These are phyloP conservation scores for Drosophila punjabiensis DNA, from an alignment of 1,140 invertebrate genomes.

Conservation along the genomic window DNA sequence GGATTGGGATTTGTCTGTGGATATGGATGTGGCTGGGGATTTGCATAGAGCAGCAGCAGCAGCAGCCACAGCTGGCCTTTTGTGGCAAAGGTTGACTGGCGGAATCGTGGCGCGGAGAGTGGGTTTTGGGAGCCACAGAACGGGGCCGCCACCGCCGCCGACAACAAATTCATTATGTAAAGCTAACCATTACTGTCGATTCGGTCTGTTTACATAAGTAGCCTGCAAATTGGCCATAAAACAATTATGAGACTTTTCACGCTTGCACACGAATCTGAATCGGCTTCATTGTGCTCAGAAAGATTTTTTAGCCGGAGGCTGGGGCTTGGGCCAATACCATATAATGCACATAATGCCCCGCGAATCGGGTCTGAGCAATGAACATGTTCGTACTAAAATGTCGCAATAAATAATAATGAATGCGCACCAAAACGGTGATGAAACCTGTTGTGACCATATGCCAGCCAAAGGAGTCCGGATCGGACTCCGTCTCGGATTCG, in stretches of 20 bases:
- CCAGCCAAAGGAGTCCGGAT: slow-evolving; percentile 43
- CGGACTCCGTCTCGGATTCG: slow-evolving; percentile 9
- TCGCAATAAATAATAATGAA: slow-evolving; percentile 82
- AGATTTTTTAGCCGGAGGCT: slow-evolving; percentile 13
- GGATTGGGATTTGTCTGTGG: slow-evolving; percentile 38
- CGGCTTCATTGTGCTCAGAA: slow-evolving; percentile 42
- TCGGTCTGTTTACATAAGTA: slow-evolving; percentile 71
- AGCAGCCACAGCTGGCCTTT: slow-evolving; percentile 64
- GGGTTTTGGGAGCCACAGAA: slow-evolving; percentile 28
- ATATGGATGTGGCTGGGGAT: slow-evolving; percentile 44
- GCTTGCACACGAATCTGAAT: slow-evolving; percentile 57
- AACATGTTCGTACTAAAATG: slow-evolving; percentile 66
- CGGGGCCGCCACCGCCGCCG: slow-evolving; percentile 35
- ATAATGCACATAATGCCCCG: slow-evolving; percentile 45
- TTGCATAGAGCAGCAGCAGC: slow-evolving; percentile 67
- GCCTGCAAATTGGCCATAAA: slow-evolving; percentile 67
- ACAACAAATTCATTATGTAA: slow-evolving; percentile 73
- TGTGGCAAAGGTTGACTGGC: slow-evolving; percentile 59
- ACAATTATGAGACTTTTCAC: slow-evolving; percentile 77
- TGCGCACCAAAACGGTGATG: slow-evolving; percentile 70
- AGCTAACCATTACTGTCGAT: slow-evolving; percentile 57
- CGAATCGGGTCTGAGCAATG: slow-evolving; percentile 50
- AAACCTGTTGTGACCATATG: slow-evolving; percentile 79
- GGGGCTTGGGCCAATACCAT: slow-evolving; percentile 35
- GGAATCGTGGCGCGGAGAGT: slow-evolving; percentile 37